Evolutionary conservation across 2,113 vertebrate species (phyloP).

Genomic region (Beaufortia kweichowensis): DNA sequence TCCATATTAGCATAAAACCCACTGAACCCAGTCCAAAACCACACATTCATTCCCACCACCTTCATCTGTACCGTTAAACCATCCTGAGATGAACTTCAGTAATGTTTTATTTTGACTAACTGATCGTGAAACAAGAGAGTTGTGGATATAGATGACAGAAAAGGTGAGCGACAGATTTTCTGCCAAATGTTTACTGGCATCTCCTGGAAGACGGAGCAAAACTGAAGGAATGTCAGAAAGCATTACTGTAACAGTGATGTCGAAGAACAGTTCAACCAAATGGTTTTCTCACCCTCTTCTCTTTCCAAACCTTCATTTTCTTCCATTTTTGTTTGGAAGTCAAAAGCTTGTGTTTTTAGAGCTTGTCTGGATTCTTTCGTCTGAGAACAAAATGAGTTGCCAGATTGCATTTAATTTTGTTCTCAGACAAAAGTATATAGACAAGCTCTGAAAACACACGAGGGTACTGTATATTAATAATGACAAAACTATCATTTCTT

Average conservation of each 20-base stretch:
- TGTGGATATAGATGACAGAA: neutral
- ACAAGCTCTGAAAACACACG: no score
- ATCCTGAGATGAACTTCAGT: no score
- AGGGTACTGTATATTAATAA: no score
- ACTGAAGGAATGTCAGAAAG: neutral
- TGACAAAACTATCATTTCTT: no score
- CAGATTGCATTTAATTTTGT: no score
- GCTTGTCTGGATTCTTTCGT: no score
- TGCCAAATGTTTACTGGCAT: neutral
- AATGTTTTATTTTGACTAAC: neutral
- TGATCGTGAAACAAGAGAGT: neutral
- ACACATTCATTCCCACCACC: conserved; percentile 25
- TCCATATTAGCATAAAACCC: conserved; percentile 4
- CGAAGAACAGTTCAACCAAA: neutral
- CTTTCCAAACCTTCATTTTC: no score
- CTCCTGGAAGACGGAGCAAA: neutral
- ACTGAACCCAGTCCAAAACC: conserved; percentile 13
- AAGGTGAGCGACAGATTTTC: neutral
- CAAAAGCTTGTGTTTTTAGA: no score
- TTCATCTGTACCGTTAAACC: neutral
- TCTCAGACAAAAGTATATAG: no score
- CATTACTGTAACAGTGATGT: neutral
- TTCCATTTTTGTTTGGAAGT: no score
- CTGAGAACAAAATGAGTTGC: no score
- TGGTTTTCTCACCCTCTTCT: no score